Evolutionary conservation across 1,140 invertebrate species (phyloP), one percentile per base, ranked within the genome.

Genomic region (Drosophila malerkotliana): DNA sequence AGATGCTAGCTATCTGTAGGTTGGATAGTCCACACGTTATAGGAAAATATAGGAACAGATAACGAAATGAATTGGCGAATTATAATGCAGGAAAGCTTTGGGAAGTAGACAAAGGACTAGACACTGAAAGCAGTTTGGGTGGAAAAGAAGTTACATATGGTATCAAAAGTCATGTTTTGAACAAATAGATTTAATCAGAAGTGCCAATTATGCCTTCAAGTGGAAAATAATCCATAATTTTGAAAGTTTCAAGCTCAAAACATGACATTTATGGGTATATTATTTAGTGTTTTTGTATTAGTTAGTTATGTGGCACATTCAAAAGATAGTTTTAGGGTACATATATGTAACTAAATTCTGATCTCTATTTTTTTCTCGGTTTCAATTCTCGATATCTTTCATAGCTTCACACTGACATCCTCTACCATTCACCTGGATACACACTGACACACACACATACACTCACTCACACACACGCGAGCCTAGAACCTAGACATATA

Each of bases 291-390:
- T 47, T 44, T 60, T 60, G 34, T 63, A 67, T 44, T 48, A 41
- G 52, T 67, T 71, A 28, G 66, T 57, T 41, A 71, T 87, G 81
- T 87, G 82, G 82, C 83, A 87, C 79, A 89, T 87, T 89, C 68
- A 88, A 88, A 83, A 79, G 53, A 87, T 66, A 72, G 56, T 71
- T 57, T 66, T 61, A 15, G 61, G 66, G 74, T 61, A 67, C 76
- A 78, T 28, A 24, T 64, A 54, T 3, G 30, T 62, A 32, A 21
- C 26, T 54, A 54, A 41, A 54, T 26, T 37, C 58, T 18, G 41
- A 14, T 41, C 12, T 14, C 41, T 44, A 44, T 44, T 44, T 44
- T 15, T 5, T 37, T 34, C 10, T 37, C 34, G 34, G 34, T n/a
- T 37, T 37, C 4, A 12, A 37, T n/a, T 44, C 10, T 44, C 41